Conservation (phyloP, 2,797 vertebrate genomes). For the Monodelphis domestica region DNA sequence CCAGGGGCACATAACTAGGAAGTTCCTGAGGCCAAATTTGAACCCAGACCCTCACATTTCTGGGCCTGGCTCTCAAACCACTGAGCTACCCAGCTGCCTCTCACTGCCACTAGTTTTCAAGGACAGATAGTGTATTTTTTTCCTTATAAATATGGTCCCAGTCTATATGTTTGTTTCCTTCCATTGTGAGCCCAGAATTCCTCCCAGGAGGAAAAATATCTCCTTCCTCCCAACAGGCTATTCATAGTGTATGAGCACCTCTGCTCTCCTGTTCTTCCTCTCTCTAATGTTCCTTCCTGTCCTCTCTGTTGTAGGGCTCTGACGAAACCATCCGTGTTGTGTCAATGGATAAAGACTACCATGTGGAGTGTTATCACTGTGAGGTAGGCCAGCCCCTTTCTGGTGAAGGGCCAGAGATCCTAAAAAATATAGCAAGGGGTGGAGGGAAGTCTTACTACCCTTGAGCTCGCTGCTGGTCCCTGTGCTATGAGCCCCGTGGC, state of each 20-base stretch:
- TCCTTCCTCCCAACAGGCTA: background rate
- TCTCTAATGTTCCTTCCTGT: background rate
- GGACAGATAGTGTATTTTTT: background rate
- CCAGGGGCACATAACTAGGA: no score
- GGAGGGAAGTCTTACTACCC: no score
- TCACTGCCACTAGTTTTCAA: background rate
- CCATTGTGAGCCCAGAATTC: background rate
- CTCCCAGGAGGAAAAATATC: background rate
- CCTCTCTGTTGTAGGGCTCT: constrained; percentile 88
- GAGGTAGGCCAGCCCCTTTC: constrained; percentile 88
- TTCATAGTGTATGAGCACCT: background rate
- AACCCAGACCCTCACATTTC: no score
- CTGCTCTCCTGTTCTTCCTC: background rate
- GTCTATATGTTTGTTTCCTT: background rate
- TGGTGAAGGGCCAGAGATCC: background rate
- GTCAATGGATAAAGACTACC: constrained; percentile 98
- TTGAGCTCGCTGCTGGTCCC: no score
- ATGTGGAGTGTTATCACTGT: constrained; percentile 96
- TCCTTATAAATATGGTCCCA: background rate
- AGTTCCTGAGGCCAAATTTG: no score
- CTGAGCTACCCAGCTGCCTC: no score
- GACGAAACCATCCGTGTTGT: constrained; percentile 98
- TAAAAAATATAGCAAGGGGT: background rate
- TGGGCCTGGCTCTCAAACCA: no score
- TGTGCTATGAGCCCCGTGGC: background rate